Conservation (phyloP, 1,140 invertebrate species). For the Drosophila bocki region DNA sequence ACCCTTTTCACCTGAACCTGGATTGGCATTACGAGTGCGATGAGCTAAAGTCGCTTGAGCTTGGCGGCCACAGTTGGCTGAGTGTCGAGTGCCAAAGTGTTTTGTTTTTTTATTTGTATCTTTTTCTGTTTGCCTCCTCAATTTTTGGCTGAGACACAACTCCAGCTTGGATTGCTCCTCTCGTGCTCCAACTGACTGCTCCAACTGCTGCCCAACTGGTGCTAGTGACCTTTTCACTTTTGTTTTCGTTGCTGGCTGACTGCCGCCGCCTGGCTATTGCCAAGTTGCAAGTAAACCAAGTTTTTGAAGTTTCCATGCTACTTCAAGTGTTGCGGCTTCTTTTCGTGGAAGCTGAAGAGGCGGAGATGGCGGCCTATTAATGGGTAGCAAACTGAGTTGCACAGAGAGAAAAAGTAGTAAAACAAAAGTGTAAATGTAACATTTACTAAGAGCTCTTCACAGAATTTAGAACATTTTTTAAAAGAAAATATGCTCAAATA, state of each 20-base stretch:
- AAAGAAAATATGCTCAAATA: no score
- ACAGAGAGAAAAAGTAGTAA: not conserved
- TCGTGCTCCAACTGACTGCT: slow-evolving; percentile 28
- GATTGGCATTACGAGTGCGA: slow-evolving; percentile 49
- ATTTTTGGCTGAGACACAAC: slow-evolving; percentile 27
- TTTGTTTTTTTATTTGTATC: slow-evolving; percentile 18
- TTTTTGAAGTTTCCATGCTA: slow-evolving; percentile 53
- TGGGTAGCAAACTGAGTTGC: slow-evolving; percentile 30
- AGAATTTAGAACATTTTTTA: no score
- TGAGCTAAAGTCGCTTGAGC: slow-evolving; percentile 65
- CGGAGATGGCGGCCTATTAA: slow-evolving; percentile 41
- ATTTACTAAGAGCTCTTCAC: not conserved
- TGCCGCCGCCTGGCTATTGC: slow-evolving; percentile 38
- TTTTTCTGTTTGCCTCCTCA: not conserved
- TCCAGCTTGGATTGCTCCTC: slow-evolving; percentile 35
- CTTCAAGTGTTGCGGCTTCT: slow-evolving; percentile 59
- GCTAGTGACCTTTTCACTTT: slow-evolving; percentile 81
- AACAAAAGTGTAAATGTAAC: no score
- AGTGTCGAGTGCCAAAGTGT: slow-evolving; percentile 54
- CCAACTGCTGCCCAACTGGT: slow-evolving; percentile 59
- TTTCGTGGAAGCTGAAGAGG: slow-evolving; percentile 34
- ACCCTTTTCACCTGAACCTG: slow-evolving; percentile 32
- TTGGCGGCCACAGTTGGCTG: slow-evolving; percentile 75
- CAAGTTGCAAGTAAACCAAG: slow-evolving; percentile 41
- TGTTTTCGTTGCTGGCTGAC: slow-evolving; percentile 70